These are phyloP conservation scores for Silurus aristotelis DNA, from an alignment of 2,797 vertebrate genomes.

Conservation along the genomic window DNA sequence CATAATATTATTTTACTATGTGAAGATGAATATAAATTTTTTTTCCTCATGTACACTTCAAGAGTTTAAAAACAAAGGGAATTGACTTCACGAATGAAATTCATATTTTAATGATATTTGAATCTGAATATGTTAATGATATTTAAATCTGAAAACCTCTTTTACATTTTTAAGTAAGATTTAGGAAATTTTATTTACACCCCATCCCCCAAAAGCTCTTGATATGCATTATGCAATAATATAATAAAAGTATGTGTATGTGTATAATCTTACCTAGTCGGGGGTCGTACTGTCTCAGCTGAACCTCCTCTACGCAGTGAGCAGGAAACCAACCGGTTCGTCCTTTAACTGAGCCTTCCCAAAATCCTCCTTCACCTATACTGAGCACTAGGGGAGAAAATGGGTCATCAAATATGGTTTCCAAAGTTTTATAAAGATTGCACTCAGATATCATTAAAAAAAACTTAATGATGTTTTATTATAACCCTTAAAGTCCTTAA, in stretches of 20 bases:
- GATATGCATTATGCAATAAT: background rate
- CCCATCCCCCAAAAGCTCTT: too few relatives aligned
- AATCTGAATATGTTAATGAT: too few relatives aligned
- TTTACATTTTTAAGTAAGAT: too few relatives aligned
- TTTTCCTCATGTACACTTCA: background rate
- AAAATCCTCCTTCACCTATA: constrained; percentile 95
- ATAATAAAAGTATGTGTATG: background rate
- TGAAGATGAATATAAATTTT: background rate
- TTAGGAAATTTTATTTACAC: too few relatives aligned
- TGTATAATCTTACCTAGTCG: constrained; percentile 81
- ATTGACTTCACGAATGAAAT: background rate
- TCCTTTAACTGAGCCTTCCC: constrained; percentile 95
- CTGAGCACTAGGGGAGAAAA: constrained; percentile 80
- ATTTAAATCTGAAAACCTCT: background rate
- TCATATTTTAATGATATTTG: background rate
- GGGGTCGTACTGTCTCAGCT: constrained; percentile 93
- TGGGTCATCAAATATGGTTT: background rate
- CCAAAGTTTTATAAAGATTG: background rate
- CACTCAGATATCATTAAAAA: background rate
- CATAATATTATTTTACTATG: background rate
- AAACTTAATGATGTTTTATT: background rate
- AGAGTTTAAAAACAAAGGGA: background rate
- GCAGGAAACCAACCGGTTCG: constrained; percentile 97
- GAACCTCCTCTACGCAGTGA: constrained; percentile 96
- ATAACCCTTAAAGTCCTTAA: background rate